Evolutionary conservation across 2,113 vertebrate genomes (phyloP), one percentile per base, ranked within the genome.

Genomic region (Alethe diademata): DNA sequence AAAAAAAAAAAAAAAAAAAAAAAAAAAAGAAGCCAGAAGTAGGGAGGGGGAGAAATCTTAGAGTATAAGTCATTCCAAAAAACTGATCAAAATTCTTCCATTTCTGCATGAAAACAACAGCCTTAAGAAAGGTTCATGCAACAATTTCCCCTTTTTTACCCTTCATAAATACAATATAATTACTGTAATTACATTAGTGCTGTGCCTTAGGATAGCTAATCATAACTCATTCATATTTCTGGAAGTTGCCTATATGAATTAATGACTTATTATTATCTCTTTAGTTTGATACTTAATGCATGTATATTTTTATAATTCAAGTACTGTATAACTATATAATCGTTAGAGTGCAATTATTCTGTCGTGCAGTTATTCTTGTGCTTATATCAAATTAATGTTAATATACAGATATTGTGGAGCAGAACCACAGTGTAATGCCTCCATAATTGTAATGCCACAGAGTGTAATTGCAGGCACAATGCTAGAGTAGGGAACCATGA

Each of bases 201-300:
- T 78, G 15, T 91, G 93, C 93, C 90, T 95, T 87, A 87, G 86
- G 90, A 91, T 74, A 87, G 90, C 80, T 96, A 95, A 97, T 97
- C 92, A 93, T 88, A 94, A 92, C 74, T 92, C 90, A 93, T 95
- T 96, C 91, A 93, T 95, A 89, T 82, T 96, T 94, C 93, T 95
- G 87, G 92, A 94, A 92, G 88, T 92, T 95, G 90, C 86, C 78
- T 86, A 79, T 92, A 94, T 88, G 87, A 96, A 96, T 92, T 97
- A 93, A 95, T 94, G 93, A 81, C 93, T 96, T 96, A 96, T 95
- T 95, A 97, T 96, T 95, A 95, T 92, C 90, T 92, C 90, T 95
- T 94, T 91, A 85, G 72, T 90, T 97, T 93, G 85, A 87, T 96
- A 88, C 65, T 97, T 96, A 94, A 78, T 90, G 81, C 93, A 86